phyloP scores from a whole-genome alignment of 2,113 vertebrate species.

The Lycaon pictus region DNA sequence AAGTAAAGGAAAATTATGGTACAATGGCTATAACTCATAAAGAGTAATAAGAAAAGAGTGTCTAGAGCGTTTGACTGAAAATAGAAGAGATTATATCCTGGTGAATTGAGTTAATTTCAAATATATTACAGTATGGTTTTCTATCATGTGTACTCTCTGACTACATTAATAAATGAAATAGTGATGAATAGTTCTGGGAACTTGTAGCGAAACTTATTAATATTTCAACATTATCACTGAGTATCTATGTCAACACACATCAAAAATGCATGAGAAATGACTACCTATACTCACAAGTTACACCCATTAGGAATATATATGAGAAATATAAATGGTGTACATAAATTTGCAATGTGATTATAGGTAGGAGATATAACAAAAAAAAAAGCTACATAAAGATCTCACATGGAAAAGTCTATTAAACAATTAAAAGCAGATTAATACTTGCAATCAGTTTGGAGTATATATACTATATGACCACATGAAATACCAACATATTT shows the following conservation, averaged over 20 bases:
- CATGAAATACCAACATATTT: background rate
- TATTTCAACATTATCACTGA: conserved; percentile 72
- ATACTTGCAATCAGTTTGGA: background rate
- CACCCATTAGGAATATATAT: conserved; percentile 52
- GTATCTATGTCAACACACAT: conserved; percentile 74
- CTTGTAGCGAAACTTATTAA: conserved; percentile 71
- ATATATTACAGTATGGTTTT: background rate
- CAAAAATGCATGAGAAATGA: conserved; percentile 77
- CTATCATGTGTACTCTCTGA: conserved; percentile 28
- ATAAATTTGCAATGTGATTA: conserved; percentile 55
- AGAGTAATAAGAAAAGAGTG: background rate
- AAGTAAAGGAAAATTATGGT: conserved; percentile 14
- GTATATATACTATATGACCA: background rate
- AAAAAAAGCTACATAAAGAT: conserved; percentile 20
- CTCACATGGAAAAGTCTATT: background rate
- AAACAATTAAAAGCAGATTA: background rate
- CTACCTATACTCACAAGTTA: conserved; percentile 28
- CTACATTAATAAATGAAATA: conserved; percentile 73
- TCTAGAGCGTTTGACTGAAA: conserved; percentile 23
- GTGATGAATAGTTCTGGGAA: conserved; percentile 67
- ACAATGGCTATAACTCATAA: background rate
- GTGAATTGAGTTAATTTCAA: conserved; percentile 60
- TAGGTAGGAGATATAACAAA: background rate
- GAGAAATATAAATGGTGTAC: conserved; percentile 45
- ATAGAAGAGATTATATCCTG: background rate